A percentile compares a stretch with the other conserved stretches of the same genome.
Evolutionary conservation across 2,888 invertebrate genomes (phyloP).

Genomic region (Coelopa pilipes): DNA sequence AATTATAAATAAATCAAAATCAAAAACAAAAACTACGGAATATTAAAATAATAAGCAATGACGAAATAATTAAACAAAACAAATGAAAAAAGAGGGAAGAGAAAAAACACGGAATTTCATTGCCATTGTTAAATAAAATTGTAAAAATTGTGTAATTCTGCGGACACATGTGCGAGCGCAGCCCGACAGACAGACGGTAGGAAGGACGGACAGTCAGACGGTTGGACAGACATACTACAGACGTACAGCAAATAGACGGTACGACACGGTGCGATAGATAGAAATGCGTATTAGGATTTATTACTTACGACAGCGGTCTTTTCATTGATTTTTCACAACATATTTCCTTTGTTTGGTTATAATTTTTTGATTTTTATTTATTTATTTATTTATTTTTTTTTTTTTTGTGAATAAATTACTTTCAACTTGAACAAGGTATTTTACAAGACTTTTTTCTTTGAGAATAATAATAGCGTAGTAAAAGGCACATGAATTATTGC

Average conservation of each 20-base stretch:
- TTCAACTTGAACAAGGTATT: neutral
- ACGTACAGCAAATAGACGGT: neutral
- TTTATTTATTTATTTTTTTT: neutral
- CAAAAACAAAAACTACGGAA: too few species aligned
- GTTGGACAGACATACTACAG: neutral
- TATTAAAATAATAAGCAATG: too few species aligned
- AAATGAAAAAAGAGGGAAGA: neutral
- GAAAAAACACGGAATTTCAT: neutral
- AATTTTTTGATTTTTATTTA: conserved; percentile 1
- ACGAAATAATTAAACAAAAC: neutral
- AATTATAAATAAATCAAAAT: neutral
- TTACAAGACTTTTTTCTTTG: too few species aligned
- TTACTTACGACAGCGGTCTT: conserved; percentile 22
- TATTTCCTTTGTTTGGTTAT: neutral
- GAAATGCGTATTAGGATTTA: conserved; percentile 1
- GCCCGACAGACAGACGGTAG: neutral
- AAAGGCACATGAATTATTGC: conserved; percentile 27
- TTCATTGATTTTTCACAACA: conserved; percentile 27
- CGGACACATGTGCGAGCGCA: too few species aligned
- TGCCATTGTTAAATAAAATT: conserved; percentile 19
- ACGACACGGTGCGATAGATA: neutral
- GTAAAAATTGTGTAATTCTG: conserved; percentile 14
- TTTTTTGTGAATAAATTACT: neutral
- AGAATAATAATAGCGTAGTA: neutral
- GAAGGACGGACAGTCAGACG: conserved; percentile 1